phyloP scores from a whole-genome alignment of 2,113 vertebrate genomes.

The Lepisosteus osseus region DNA sequence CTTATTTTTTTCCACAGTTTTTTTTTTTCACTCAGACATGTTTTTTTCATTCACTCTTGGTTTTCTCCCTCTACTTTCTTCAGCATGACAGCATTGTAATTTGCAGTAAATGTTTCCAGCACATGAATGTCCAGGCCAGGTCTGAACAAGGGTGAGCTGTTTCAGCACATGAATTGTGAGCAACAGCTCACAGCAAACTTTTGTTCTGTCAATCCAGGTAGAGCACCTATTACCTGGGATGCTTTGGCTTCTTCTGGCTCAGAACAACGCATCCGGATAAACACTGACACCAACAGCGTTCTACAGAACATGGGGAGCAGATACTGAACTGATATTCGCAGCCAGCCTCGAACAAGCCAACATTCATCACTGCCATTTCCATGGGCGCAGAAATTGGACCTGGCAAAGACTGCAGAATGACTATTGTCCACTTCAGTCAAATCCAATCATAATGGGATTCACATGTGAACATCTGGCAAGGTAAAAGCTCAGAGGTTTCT shows the following conservation, averaged over 20 bases:
- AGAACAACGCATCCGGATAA: conserved; percentile 7
- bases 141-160: conserved; percentile 5
- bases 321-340: not conserved
- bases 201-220: conserved; percentile 7
- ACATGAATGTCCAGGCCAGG: not conserved
- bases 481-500: not conserved
- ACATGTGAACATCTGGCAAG: not conserved
- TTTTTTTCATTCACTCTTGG: not conserved
- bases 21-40: too few species aligned
- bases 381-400: not conserved
- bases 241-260: not conserved
- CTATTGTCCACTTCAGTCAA: conserved; percentile 6
- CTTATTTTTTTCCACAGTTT: too few species aligned
- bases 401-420: not conserved
- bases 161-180: conserved; percentile 3
- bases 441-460: conserved; percentile 5
- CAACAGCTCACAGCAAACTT: not conserved
- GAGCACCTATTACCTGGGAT: conserved; percentile 21
- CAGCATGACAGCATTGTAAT: not conserved
- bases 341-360: not conserved
- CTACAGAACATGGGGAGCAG: not conserved
- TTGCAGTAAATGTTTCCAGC: conserved; percentile 14
- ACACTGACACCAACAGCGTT: not conserved
- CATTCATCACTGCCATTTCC: not conserved
- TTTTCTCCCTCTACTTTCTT: not conserved